Percentiles rank a stretch among this genome's conserved stretches.
Evolutionary conservation across 2,113 vertebrate species (phyloP).

Genomic region (Gallinago media): DNA sequence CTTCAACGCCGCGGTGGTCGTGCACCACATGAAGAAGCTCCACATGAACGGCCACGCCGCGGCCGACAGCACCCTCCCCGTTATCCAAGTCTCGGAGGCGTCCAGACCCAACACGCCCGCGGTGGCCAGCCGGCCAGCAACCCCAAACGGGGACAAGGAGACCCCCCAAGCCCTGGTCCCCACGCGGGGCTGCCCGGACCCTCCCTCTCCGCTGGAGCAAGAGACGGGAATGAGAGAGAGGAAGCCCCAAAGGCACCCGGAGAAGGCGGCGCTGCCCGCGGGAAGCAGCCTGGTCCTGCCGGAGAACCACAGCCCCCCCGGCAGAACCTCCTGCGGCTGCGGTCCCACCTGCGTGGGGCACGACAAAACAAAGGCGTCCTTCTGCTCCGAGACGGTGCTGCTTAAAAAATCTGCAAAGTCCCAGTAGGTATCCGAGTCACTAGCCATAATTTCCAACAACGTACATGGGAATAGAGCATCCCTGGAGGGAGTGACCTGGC

Average conservation of each 20-base stretch:
- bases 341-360: constrained; percentile 67
- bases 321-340: constrained; percentile 66
- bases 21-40: constrained; percentile 91
- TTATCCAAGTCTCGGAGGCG: constrained; percentile 22
- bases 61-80: neutral
- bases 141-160: neutral
- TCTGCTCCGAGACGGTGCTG: constrained; percentile 70
- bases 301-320: constrained; percentile 41
- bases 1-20: constrained; percentile 84
- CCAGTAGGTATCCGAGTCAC: constrained; percentile 71
- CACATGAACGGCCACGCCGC: constrained; percentile 78
- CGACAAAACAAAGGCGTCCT: constrained; percentile 63
- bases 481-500: neutral
- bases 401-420: constrained; percentile 70
- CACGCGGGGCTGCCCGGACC: neutral
- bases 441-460: neutral
- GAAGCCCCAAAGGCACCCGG: neutral
- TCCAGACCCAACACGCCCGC: constrained; percentile 26
- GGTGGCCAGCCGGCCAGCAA: neutral
- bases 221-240: neutral
- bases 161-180: neutral
- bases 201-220: neutral
- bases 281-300: constrained; percentile 44
- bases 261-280: neutral
- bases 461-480: accelerated